These are phyloP conservation scores for Drosophila suzukii DNA, from an alignment of 1,140 invertebrate genomes.

Conservation along the genomic window DNA sequence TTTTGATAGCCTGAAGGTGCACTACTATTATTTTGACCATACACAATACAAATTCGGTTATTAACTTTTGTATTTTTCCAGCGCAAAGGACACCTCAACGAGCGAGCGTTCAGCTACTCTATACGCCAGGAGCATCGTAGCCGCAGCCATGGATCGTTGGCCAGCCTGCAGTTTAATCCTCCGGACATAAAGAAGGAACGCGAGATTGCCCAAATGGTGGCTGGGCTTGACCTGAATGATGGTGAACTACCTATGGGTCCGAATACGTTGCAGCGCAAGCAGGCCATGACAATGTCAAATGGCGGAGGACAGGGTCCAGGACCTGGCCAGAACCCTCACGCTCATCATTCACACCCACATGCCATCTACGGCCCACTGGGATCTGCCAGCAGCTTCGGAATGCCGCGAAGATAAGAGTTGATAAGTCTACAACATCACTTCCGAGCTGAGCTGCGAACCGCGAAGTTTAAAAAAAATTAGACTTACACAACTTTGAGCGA, in stretches of 20 bases:
- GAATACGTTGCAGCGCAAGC: constrained; percentile 74
- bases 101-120: constrained; percentile 96
- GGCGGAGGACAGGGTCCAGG: constrained; percentile 31
- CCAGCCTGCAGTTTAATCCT: constrained; percentile 92
- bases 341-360: constrained; percentile 49
- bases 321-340: constrained; percentile 30
- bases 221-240: constrained; percentile 92
- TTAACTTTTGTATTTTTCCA: constrained; percentile 74
- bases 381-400: constrained; percentile 75
- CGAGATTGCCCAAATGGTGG: constrained; percentile 96
- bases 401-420: constrained; percentile 74
- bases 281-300: constrained; percentile 55
- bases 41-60: too few relatives aligned
- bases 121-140: constrained; percentile 96
- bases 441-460: neutral
- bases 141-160: constrained; percentile 94
- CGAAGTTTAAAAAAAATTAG: constrained; percentile 11
- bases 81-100: constrained; percentile 96
- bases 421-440: neutral
- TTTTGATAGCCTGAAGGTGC: too few relatives aligned
- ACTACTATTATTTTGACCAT: too few relatives aligned
- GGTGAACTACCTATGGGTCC: constrained; percentile 65
- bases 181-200: constrained; percentile 94
- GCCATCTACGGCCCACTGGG: constrained; percentile 73
- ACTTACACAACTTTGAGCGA: constrained; percentile 64